Evolutionary conservation across 1,140 invertebrate species (phyloP).

Genomic region (Lutraria rhynchaena): DNA sequence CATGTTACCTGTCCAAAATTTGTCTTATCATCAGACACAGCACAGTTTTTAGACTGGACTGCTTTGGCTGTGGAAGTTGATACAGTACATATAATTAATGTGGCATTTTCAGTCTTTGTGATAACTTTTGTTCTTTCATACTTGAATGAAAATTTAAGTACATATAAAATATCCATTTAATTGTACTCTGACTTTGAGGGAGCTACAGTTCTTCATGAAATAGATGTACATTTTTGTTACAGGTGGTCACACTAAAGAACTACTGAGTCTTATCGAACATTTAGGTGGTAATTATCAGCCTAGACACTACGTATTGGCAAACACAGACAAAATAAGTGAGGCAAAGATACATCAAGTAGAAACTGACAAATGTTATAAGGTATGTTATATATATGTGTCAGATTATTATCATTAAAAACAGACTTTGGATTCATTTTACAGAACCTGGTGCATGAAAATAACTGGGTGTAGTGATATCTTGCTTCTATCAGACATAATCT

Average conservation of each 20-base stretch:
- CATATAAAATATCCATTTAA: neutral
- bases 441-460: too few species aligned
- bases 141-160: neutral
- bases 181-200: neutral
- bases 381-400: neutral
- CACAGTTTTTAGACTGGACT: neutral
- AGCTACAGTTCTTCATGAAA: too few species aligned
- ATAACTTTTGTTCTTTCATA: neutral
- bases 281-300: conserved; percentile 85
- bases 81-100: neutral
- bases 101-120: neutral
- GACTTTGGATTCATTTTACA: too few species aligned
- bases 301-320: conserved; percentile 90
- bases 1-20: too few species aligned
- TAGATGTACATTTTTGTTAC: conserved; percentile 10
- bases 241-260: conserved; percentile 75
- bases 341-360: conserved; percentile 86
- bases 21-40: too few species aligned
- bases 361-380: conserved; percentile 12
- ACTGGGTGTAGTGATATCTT: too few species aligned
- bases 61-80: neutral
- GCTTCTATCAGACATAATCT: too few species aligned
- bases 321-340: conserved; percentile 89
- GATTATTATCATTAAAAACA: too few species aligned
- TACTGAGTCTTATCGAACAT: conserved; percentile 61